Percentiles rank a stretch among this genome's conserved stretches.
Evolutionary conservation across 2,797 vertebrate genomes (phyloP).

Genomic region (Smutsia temminckii): DNA sequence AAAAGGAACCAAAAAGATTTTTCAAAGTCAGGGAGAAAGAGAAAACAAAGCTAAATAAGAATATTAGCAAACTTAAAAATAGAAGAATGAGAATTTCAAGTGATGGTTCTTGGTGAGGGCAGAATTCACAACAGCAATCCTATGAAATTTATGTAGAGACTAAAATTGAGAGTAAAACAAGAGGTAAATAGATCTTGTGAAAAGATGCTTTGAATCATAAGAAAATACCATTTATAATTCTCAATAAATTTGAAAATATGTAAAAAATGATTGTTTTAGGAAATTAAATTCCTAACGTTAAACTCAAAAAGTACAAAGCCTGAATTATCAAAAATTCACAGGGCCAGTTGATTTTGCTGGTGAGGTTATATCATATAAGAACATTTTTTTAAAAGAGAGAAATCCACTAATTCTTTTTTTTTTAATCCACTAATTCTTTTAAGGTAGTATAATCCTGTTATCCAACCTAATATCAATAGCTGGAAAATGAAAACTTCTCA

Average conservation of each 20-base stretch:
- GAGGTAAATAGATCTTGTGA: not conserved
- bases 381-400: not conserved
- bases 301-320: not conserved
- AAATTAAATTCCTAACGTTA: not conserved
- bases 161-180: not conserved
- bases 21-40: not conserved
- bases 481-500: not conserved
- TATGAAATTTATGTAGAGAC: not conserved
- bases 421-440: not conserved
- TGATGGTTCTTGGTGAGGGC: not conserved
- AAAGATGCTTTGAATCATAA: not conserved
- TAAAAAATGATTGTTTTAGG: not conserved
- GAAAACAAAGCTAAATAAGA: not conserved
- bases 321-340: not conserved
- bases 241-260: not conserved
- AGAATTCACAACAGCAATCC: not conserved
- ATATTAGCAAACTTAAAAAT: not conserved
- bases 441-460: not conserved
- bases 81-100: conserved; percentile 23
- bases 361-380: not conserved
- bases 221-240: not conserved
- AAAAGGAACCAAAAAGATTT: not conserved
- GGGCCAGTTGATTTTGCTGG: not conserved
- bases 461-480: not conserved
- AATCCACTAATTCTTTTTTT: not conserved